Percentiles rank a stretch among this genome's conserved stretches.
These are phyloP conservation scores for Oreocharis arfaki DNA, from an alignment of 2,113 vertebrate species.

Conservation along the genomic window DNA sequence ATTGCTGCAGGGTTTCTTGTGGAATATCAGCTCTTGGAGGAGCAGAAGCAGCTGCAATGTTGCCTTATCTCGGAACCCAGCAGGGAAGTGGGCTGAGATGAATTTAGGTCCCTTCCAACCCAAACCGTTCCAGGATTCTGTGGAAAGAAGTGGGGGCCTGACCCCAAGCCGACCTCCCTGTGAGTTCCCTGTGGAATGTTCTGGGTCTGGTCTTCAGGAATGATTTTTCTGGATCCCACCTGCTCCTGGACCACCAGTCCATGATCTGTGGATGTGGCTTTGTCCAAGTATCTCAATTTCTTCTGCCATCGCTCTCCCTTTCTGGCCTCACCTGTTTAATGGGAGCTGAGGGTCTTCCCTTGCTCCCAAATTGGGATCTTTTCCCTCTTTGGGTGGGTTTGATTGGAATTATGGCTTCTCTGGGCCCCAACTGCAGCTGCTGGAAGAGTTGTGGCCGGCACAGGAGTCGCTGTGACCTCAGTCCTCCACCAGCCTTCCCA, in stretches of 20 bases:
- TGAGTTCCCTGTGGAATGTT: background rate
- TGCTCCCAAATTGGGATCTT: background rate
- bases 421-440: background rate
- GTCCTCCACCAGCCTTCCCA: background rate
- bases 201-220: background rate
- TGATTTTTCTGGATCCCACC: background rate
- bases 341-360: background rate
- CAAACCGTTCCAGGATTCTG: background rate
- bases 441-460: background rate
- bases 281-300: background rate
- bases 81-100: background rate
- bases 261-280: background rate
- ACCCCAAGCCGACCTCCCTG: background rate
- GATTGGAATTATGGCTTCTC: background rate
- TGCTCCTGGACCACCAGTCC: background rate
- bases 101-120: background rate
- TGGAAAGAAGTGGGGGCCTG: background rate
- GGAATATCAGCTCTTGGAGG: background rate
- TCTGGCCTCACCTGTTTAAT: background rate
- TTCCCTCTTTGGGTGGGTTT: background rate
- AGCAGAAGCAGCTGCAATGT: background rate
- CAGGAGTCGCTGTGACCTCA: background rate
- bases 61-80: background rate
- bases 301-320: background rate
- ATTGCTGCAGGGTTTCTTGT: background rate